phyloP scores from a whole-genome alignment of 92 coral and sea anemone genomes.

The Metridium senile region DNA sequence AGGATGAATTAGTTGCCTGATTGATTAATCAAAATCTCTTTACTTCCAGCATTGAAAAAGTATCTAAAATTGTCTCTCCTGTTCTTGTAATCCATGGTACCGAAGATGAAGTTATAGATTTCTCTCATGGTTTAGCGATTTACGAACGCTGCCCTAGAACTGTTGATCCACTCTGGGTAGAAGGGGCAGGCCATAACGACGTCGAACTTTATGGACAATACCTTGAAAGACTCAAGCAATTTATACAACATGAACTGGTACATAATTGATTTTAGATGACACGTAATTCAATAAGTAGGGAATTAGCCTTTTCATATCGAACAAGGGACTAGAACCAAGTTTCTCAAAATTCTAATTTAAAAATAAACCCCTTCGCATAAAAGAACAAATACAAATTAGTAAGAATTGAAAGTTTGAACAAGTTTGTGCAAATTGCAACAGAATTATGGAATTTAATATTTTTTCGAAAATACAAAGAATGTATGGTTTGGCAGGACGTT shows the following conservation, averaged over 20 bases:
- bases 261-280: conserved; percentile 50
- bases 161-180: conserved; percentile 98
- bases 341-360: too few relatives aligned
- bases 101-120: conserved; percentile 98
- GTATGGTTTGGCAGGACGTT: too few relatives aligned
- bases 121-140: conserved; percentile 96
- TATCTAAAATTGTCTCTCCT: conserved; percentile 98
- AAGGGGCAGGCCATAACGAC: conserved; percentile 99
- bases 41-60: conserved; percentile 95
- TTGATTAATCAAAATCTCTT: neutral
- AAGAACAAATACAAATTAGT: too few relatives aligned
- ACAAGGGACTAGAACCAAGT: too few relatives aligned
- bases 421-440: too few relatives aligned
- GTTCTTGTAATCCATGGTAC: conserved; percentile 98
- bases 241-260: conserved; percentile 95
- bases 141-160: conserved; percentile 97
- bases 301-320: too few relatives aligned
- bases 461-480: too few relatives aligned
- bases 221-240: conserved; percentile 95
- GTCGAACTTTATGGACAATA: conserved; percentile 99
- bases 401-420: too few relatives aligned
- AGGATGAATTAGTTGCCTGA: neutral
- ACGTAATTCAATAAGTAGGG: conserved; percentile 3
- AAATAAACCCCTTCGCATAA: too few relatives aligned
- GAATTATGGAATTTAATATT: too few relatives aligned